Conservation (phyloP, 2,113 vertebrate genomes). For the Atractosteus spatula region DNA sequence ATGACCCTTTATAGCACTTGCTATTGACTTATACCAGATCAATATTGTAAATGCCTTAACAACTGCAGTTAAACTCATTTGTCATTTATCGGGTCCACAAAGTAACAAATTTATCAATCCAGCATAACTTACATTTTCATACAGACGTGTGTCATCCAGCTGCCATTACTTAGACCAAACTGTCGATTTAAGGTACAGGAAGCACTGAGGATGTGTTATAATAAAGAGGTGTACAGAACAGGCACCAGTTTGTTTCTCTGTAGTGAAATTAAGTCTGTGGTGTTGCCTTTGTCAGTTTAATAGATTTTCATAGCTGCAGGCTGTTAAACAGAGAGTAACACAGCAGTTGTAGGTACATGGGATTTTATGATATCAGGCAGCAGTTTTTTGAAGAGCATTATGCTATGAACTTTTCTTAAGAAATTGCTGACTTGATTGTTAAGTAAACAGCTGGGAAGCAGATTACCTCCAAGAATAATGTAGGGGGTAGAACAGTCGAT, state of each 20-base stretch:
- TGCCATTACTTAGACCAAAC: constrained; percentile 52
- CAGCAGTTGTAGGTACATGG: too few relatives aligned
- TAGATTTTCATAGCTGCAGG: constrained; percentile 10
- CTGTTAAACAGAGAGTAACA: too few relatives aligned
- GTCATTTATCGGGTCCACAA: constrained; percentile 82
- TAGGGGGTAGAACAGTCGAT: too few relatives aligned
- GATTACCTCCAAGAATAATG: too few relatives aligned
- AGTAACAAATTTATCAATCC: constrained; percentile 74
- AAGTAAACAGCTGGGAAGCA: too few relatives aligned
- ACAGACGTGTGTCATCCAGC: constrained; percentile 53
- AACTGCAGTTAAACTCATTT: constrained; percentile 77
- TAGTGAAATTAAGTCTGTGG: constrained; percentile 36
- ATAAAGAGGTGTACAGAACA: constrained; percentile 30
- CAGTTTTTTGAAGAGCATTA: too few relatives aligned
- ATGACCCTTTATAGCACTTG: constrained; percentile 81
- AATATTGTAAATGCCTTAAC: constrained; percentile 77
- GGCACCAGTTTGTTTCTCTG: constrained; percentile 39
- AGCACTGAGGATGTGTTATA: constrained; percentile 37
- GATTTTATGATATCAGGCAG: too few relatives aligned
- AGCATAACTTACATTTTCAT: constrained; percentile 40
- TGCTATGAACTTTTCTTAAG: too few relatives aligned
- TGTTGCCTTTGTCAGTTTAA: constrained; percentile 25
- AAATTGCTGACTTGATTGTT: too few relatives aligned
- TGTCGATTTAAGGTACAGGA: constrained; percentile 40
- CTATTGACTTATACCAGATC: constrained; percentile 84